A percentile compares a stretch with the other conserved stretches of the same genome.
Evolutionary conservation across 2,797 vertebrate genomes (phyloP).

Genomic region (Sebastes jordani): DNA sequence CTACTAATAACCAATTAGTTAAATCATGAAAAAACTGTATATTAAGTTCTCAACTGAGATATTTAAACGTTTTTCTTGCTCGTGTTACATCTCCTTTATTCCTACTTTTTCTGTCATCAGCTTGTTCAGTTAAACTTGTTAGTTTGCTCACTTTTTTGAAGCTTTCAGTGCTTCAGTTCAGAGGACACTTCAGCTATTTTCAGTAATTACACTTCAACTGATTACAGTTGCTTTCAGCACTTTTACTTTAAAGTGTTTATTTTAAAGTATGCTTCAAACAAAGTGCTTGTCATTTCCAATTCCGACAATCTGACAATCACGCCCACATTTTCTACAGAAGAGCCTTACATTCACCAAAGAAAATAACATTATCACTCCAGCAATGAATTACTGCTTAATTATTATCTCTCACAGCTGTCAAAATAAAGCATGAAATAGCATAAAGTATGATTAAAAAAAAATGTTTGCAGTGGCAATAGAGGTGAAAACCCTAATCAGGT

Average conservation of each 20-base stretch:
- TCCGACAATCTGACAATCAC: too few species aligned
- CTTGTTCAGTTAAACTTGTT: not conserved
- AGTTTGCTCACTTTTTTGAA: not conserved
- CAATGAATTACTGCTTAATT: not conserved
- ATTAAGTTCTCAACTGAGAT: not conserved
- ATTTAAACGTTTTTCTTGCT: not conserved
- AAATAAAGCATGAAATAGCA: not conserved
- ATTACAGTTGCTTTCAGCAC: not conserved
- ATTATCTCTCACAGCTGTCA: not conserved
- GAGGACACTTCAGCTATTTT: not conserved
- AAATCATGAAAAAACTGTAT: not conserved
- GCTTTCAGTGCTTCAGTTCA: not conserved
- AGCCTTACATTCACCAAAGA: not conserved
- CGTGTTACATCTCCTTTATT: not conserved
- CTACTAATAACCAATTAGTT: rapidly evolving
- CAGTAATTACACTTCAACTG: not conserved
- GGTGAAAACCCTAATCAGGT: not conserved
- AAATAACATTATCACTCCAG: not conserved
- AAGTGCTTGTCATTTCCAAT: not conserved
- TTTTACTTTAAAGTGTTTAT: not conserved
- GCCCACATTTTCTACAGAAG: not conserved
- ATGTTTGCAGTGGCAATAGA: not conserved
- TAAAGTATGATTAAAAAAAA: not conserved
- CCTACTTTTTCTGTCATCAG: not conserved
- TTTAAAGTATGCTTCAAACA: not conserved